phyloP scores from a whole-genome alignment of 1,140 invertebrate species.

The Atopsyche davidsoni region DNA sequence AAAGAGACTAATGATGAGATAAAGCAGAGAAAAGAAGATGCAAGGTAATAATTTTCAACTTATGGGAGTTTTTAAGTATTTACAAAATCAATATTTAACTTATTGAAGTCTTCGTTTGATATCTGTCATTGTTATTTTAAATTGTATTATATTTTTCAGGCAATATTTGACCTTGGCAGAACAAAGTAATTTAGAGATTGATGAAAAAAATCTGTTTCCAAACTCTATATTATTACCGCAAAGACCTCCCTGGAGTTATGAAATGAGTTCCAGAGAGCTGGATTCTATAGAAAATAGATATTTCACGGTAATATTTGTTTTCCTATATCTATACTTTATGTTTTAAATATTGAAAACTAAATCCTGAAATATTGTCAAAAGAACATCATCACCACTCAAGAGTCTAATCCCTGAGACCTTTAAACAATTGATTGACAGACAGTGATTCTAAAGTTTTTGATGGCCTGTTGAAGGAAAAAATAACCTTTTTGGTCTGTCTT shows the following conservation, averaged over 20 bases:
- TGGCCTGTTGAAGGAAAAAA: background rate
- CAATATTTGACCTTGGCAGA: constrained; percentile 44
- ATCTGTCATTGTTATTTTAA: background rate
- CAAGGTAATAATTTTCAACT: constrained; percentile 34
- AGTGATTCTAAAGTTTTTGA: background rate
- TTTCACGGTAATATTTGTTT: constrained; percentile 55
- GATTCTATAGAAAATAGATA: constrained; percentile 70
- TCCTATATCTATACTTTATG: background rate
- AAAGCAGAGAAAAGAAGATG: constrained; percentile 57
- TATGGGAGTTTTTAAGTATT: background rate
- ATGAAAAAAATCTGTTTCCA: constrained; percentile 65
- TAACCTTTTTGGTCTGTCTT: background rate
- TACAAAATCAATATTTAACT: background rate
- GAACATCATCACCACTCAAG: background rate
- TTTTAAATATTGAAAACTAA: constrained; percentile 1
- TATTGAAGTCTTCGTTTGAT: background rate
- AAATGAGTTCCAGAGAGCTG: constrained; percentile 62
- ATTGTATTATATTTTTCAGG: constrained; percentile 7
- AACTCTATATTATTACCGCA: constrained; percentile 72
- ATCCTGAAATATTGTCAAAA: background rate
- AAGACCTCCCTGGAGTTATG: constrained; percentile 73
- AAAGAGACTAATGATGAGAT: constrained; percentile 65
- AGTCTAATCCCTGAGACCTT: background rate
- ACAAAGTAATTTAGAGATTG: constrained; percentile 62
- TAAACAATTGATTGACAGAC: background rate